Percentiles rank a stretch among this genome's conserved stretches.
Evolutionary conservation across 2,113 vertebrate species (phyloP).

Genomic region (Circaetus gallicus): DNA sequence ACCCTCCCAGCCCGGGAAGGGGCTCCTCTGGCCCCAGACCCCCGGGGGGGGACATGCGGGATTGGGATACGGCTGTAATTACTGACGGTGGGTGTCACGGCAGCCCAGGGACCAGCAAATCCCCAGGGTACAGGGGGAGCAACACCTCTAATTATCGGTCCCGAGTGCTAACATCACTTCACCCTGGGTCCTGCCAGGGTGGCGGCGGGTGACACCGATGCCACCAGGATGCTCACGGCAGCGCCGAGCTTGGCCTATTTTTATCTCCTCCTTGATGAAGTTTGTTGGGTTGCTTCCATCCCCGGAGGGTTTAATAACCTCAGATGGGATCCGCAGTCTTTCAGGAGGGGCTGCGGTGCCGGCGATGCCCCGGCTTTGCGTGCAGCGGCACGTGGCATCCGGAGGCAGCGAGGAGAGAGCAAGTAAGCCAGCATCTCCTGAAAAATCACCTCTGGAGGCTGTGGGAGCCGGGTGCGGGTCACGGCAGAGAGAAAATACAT

Average conservation of each 20-base stretch:
- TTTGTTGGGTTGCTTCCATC: not conserved
- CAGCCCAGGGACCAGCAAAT: not conserved
- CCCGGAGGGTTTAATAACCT: not conserved
- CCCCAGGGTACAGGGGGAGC: not conserved
- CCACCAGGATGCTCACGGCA: not conserved
- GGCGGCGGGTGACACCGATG: not conserved
- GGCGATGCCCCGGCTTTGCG: not conserved
- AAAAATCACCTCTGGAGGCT: not conserved
- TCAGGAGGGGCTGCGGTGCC: not conserved
- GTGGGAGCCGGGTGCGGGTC: accelerated
- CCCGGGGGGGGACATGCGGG: accelerated
- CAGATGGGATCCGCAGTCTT: not conserved
- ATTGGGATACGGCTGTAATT: not conserved
- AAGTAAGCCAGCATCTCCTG: not conserved
- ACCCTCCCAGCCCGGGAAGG: not conserved
- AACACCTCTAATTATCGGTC: not conserved
- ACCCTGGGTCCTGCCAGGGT: not conserved
- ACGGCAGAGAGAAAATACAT: not conserved
- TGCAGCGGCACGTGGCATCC: accelerated
- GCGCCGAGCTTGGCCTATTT: not conserved
- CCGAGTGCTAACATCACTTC: not conserved
- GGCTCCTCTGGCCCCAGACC: accelerated
- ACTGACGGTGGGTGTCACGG: accelerated
- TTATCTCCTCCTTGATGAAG: not conserved
- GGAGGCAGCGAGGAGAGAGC: not conserved